phyloP scores from a whole-genome alignment of 2,797 vertebrate species.

The Molossus alvarezi region DNA sequence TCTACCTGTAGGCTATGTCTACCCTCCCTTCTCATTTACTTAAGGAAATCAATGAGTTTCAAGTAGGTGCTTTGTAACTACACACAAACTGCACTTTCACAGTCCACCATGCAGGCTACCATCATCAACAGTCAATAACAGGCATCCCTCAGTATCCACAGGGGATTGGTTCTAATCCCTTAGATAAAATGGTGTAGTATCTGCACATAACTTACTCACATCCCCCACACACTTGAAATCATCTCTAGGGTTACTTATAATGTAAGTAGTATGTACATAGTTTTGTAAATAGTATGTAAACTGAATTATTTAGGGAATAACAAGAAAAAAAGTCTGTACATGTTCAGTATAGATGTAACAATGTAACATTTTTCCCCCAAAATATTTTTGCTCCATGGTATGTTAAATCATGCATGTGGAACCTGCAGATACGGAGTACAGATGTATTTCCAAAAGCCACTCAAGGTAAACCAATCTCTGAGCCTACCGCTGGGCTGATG shows the following conservation, averaged over 20 bases:
- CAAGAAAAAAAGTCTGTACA: neutral
- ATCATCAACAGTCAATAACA: neutral
- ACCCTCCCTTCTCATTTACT: neutral
- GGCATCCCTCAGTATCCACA: neutral
- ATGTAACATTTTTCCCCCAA: neutral
- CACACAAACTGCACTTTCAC: neutral
- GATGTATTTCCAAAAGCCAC: slow-evolving; percentile 7
- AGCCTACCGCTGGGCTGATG: neutral
- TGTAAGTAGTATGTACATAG: neutral
- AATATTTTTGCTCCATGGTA: neutral
- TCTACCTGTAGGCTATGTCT: neutral
- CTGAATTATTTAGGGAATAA: neutral
- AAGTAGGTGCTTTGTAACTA: neutral
- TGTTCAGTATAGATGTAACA: neutral
- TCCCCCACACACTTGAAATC: neutral
- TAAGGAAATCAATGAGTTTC: slow-evolving; percentile 19
- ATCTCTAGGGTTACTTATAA: neutral
- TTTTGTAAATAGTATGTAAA: neutral
- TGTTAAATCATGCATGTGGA: neutral
- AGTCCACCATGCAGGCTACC: neutral
- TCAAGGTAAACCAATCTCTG: neutral
- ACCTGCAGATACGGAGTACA: neutral
- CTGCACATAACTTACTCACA: neutral
- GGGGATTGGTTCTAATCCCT: neutral
- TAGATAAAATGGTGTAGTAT: neutral